Conservation (phyloP, 2,797 vertebrate species). For the Acanthurus leucopareius region DNA sequence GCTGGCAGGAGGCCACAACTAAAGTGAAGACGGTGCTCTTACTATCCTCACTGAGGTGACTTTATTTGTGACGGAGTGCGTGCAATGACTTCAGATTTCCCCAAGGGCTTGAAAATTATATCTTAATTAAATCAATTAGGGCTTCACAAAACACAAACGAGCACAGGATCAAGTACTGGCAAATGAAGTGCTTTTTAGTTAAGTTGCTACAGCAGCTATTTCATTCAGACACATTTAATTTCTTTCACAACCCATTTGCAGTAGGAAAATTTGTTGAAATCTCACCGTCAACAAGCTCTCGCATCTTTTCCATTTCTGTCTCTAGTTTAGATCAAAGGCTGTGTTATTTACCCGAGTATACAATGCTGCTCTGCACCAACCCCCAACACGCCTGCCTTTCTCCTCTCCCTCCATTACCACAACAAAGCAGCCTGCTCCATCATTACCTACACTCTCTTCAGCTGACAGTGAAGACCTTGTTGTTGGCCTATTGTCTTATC, state of each 20-base stretch:
- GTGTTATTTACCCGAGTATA: constrained; percentile 47
- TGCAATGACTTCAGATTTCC: constrained; percentile 44
- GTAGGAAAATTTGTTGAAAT: constrained; percentile 29
- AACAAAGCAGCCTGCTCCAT: constrained; percentile 65
- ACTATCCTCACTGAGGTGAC: constrained; percentile 12
- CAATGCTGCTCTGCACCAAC: constrained; percentile 47
- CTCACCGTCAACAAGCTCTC: constrained; percentile 30
- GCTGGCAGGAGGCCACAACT: constrained; percentile 55
- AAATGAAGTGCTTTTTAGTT: constrained; percentile 14
- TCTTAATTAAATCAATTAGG: constrained; percentile 72
- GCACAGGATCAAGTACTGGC: constrained; percentile 30
- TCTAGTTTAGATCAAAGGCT: constrained; percentile 57
- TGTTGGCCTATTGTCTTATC: constrained; percentile 74
- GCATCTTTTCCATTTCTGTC: constrained; percentile 36
- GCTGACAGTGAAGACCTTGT: constrained; percentile 65
- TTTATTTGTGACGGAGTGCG: constrained; percentile 31
- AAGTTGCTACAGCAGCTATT: constrained; percentile 25
- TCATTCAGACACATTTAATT: constrained; percentile 33
- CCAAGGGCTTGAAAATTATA: constrained; percentile 47
- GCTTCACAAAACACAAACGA: constrained; percentile 45
- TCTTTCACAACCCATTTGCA: constrained; percentile 27
- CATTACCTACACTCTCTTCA: constrained; percentile 55
- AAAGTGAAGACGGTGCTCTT: constrained; percentile 47
- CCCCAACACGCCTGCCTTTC: constrained; percentile 40
- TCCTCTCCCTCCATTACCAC: constrained; percentile 45